Percentiles rank a stretch among this genome's conserved stretches.
phyloP scores from a whole-genome alignment of 2,797 vertebrate genomes.

The Sparus aurata region DNA sequence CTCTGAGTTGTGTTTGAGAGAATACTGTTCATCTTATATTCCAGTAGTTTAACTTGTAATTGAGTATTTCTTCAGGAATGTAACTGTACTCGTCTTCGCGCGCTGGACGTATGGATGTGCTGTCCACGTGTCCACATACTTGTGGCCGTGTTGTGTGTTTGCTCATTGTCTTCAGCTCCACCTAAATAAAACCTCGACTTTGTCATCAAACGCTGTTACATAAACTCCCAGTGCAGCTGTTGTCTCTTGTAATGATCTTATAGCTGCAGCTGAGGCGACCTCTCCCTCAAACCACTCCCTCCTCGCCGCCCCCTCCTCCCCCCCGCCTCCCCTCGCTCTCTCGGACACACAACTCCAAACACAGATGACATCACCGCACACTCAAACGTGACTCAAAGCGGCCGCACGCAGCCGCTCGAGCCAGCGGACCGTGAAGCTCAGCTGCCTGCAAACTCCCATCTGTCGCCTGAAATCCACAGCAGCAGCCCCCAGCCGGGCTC shows the following conservation, averaged over 20 bases:
- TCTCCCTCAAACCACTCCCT: slow-evolving; percentile 23
- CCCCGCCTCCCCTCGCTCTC: background rate
- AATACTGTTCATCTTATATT: too few relatives aligned
- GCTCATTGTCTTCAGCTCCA: background rate
- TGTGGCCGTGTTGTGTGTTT: background rate
- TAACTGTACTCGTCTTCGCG: too few relatives aligned
- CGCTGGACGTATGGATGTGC: too few relatives aligned
- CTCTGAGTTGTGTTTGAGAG: too few relatives aligned
- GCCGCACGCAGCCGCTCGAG: slow-evolving; percentile 5
- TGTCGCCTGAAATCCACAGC: slow-evolving; percentile 61
- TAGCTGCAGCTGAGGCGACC: slow-evolving; percentile 41
- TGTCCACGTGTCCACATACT: background rate
- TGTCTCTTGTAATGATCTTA: slow-evolving; percentile 50
- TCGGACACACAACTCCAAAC: slow-evolving; percentile 52
- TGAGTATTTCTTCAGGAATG: too few relatives aligned
- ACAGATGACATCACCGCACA: slow-evolving; percentile 62
- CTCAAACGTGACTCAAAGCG: slow-evolving; percentile 65
- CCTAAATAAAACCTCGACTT: slow-evolving; percentile 1
- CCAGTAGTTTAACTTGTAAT: too few relatives aligned
- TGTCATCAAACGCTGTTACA: slow-evolving; percentile 1
- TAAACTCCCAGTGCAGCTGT: slow-evolving; percentile 17
- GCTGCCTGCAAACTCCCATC: slow-evolving; percentile 62
- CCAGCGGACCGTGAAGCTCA: slow-evolving; percentile 49
- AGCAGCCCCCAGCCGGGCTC: slow-evolving; percentile 36
- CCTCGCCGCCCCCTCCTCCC: too few relatives aligned